phyloP scores from a whole-genome alignment of 92 coral and sea anemone genomes.

The Zoanthus sansibaricus region DNA sequence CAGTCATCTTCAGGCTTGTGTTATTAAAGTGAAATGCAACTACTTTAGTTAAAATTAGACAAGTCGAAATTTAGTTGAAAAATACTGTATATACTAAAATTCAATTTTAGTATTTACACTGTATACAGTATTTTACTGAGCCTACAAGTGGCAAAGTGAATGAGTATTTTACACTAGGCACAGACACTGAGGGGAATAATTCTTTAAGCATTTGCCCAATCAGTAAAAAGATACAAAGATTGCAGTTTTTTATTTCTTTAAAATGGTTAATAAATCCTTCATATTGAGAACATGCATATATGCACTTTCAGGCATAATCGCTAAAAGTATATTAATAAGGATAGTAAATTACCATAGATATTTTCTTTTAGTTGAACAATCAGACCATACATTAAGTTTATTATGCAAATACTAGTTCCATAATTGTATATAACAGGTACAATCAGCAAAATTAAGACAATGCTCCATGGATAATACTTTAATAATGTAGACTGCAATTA shows the following conservation, averaged over 20 bases:
- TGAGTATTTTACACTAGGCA: neutral
- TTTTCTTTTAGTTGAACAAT: conserved; percentile 11
- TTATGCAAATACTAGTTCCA: conserved; percentile 22
- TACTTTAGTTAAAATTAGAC: too few species aligned
- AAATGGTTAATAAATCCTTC: neutral
- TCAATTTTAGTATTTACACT: too few species aligned
- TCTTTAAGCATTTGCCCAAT: neutral
- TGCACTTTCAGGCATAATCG: conserved; percentile 5
- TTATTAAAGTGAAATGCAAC: too few species aligned
- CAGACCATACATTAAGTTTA: neutral
- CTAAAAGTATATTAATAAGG: neutral
- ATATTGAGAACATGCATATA: neutral
- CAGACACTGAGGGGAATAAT: neutral
- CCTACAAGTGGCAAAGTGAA: conserved; percentile 1
- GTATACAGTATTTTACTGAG: neutral
- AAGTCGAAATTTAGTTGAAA: too few species aligned
- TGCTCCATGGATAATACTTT: conserved; percentile 11
- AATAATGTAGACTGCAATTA: conserved; percentile 13
- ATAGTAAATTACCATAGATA: conserved; percentile 4
- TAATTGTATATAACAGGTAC: conserved; percentile 30
- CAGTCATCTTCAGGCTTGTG: too few species aligned
- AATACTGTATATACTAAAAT: too few species aligned
- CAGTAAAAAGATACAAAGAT: neutral
- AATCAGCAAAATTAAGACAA: conserved; percentile 15
- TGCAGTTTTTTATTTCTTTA: conserved; percentile 17